Evolutionary conservation across 1,140 invertebrate species (phyloP).

Genomic region (Akabosia matsudoensis): DNA sequence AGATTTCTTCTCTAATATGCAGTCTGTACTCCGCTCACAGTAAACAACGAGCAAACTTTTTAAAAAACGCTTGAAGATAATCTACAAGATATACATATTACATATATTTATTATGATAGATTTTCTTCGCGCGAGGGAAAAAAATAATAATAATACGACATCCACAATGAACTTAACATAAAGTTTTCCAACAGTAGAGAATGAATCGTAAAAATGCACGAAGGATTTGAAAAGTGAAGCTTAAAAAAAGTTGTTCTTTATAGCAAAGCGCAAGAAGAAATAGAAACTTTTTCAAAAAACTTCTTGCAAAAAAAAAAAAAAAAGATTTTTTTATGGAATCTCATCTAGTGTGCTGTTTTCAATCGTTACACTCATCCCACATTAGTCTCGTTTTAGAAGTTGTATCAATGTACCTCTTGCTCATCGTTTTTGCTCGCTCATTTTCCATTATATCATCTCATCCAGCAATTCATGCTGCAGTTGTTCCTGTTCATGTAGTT

Average conservation of each 20-base stretch:
- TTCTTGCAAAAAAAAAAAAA: conserved; percentile 21
- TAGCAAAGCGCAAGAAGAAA: neutral
- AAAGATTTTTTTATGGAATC: conserved; percentile 1
- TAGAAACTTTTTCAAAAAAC: neutral
- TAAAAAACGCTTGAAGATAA: conserved; percentile 3
- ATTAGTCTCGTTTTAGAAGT: neutral
- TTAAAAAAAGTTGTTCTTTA: conserved; percentile 14
- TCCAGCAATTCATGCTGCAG: neutral
- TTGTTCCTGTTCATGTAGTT: neutral
- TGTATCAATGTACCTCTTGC: neutral
- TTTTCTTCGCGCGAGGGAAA: too few species aligned
- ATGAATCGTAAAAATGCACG: conserved; percentile 20
- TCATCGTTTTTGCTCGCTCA: neutral
- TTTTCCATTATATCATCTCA: neutral
- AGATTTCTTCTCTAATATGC: neutral
- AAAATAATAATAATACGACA: too few species aligned
- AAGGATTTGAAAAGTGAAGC: conserved; percentile 16
- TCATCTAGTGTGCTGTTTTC: neutral
- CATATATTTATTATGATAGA: too few species aligned
- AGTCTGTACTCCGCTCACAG: neutral
- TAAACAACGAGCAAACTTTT: neutral
- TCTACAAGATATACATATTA: neutral
- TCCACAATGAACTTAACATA: neutral
- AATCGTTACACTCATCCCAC: neutral
- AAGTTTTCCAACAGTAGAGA: conserved; percentile 13